Base-by-base conservation (phyloP, 2,797 vertebrate genomes). In the Typhlichthys eigenmanni region DNA sequence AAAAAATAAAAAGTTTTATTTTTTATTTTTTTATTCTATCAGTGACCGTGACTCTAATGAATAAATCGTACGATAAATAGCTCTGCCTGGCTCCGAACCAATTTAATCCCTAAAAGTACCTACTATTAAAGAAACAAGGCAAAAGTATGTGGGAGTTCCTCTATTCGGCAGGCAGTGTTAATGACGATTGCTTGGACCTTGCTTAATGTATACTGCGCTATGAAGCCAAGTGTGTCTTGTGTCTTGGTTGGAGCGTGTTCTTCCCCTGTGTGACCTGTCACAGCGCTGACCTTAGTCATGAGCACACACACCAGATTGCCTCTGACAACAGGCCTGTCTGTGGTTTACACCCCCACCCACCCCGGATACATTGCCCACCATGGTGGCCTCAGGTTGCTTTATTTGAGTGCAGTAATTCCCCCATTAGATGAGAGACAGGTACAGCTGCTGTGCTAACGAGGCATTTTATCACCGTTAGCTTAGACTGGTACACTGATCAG, bases 391-490 rank as follows among this genome's bases (percentile, higher is more conserved):
- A 89, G 89, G 85, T 90, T 91, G 85, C 85, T 84, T 87, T 38
- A 88, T 91, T 90, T 89, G 82, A 81, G 71, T 82, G 81, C 80
- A 85, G 89, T 92, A 91, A 92, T 93, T 92, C 91, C 89, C 24
- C 85, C 76, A 90, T 91, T 87, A 91, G 85, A 83, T 55, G 55
- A 81, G 76, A 74, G 88, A 90, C 88, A 91, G 88, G 90, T 91
- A 89, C 89, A 87, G 89, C 88, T 91, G 89, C 81, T 80, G 64
- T 53, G 52, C 81, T 92, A 92, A 93, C 88, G 87, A 92, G 87
- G 77, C 79, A 79, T 90, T 93, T 92, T 86, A 91, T 92, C 91
- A 91, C 87, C 83, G 86, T 90, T 91, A 91, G 77, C 82, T 78
- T 78, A 72, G 72, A 71, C 74, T 53, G 56, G 69, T 58, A 68